These are phyloP conservation scores for Megaleporinus macrocephalus DNA, from an alignment of 2,113 vertebrate species.

Conservation along the genomic window DNA sequence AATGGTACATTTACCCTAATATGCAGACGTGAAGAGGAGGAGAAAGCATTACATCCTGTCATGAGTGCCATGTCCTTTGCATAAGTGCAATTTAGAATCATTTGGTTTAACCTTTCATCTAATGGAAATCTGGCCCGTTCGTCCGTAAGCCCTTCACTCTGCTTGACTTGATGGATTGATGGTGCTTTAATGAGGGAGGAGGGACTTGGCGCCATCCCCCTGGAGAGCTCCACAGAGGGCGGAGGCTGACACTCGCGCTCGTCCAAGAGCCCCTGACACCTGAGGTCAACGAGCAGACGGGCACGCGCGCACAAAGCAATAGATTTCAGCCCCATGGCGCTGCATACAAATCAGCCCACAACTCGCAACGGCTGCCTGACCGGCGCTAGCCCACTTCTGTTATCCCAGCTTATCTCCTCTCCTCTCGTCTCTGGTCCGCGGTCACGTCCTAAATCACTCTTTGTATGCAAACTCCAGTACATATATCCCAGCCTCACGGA, in stretches of 20 bases:
- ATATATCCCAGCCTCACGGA: conserved; percentile 58
- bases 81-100: conserved; percentile 20
- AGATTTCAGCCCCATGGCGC: conserved; percentile 14
- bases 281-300: conserved; percentile 46
- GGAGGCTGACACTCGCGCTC: background rate
- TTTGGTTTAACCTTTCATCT: conserved; percentile 52
- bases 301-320: conserved; percentile 6
- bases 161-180: conserved; percentile 48
- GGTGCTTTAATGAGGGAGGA: conserved; percentile 38
- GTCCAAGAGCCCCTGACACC: conserved; percentile 35
- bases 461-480: conserved; percentile 44
- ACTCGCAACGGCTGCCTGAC: background rate
- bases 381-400: background rate
- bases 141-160: conserved; percentile 15
- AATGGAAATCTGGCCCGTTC: conserved; percentile 3
- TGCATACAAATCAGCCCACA: conserved; percentile 41
- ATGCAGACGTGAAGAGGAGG: background rate
- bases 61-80: background rate
- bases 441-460: conserved; percentile 44
- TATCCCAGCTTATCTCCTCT: conserved; percentile 52
- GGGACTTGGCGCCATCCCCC: conserved; percentile 18
- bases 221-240: background rate
- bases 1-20: background rate
- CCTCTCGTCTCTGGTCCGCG: conserved; percentile 29
- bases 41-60: background rate